Percentiles rank a stretch among this genome's conserved stretches.
Conservation (phyloP, 1,140 invertebrate species). For the Scaptomyza hsui region DNA sequence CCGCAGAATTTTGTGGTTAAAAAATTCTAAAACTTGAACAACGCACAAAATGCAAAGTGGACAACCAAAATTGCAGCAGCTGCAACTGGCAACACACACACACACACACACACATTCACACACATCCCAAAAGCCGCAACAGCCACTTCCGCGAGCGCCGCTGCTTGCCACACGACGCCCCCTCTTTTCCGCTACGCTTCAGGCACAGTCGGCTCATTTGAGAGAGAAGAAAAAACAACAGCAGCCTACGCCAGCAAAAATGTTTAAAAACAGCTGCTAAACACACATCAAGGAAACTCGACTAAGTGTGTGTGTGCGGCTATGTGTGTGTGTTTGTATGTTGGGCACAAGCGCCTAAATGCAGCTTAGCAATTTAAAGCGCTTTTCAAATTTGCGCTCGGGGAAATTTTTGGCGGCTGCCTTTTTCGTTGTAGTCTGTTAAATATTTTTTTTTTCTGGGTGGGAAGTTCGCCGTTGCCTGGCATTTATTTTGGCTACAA, state of each 20-base stretch:
- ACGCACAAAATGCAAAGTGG: conserved; percentile 27
- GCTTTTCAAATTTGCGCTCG: conserved; percentile 64
- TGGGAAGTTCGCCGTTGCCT: conserved; percentile 24
- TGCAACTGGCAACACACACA: conserved; percentile 56
- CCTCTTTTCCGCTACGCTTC: not conserved
- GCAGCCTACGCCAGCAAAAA: conserved; percentile 60
- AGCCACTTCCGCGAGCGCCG: conserved; percentile 70
- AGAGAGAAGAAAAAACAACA: conserved; percentile 34
- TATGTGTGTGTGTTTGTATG: conserved; percentile 23
- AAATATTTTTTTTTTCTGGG: conserved; percentile 25
- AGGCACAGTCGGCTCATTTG: conserved; percentile 51
- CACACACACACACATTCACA: conserved; percentile 70
- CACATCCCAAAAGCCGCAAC: conserved; percentile 70
- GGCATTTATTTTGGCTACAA: conserved; percentile 62
- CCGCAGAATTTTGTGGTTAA: conserved; percentile 15
- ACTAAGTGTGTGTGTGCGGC: conserved; percentile 5
- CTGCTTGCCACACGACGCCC: conserved; percentile 40
- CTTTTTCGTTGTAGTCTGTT: conserved; percentile 38
- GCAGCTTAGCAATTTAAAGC: conserved; percentile 77
- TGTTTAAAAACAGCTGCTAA: conserved; percentile 73
- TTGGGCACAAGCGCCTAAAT: conserved; percentile 59
- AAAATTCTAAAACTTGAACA: conserved; percentile 41
- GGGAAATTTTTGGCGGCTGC: conserved; percentile 52
- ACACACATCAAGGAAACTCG: conserved; percentile 57
- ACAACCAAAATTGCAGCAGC: conserved; percentile 31